phyloP scores from a whole-genome alignment of 2,797 vertebrate species.

The Gymnothorax javanicus region DNA sequence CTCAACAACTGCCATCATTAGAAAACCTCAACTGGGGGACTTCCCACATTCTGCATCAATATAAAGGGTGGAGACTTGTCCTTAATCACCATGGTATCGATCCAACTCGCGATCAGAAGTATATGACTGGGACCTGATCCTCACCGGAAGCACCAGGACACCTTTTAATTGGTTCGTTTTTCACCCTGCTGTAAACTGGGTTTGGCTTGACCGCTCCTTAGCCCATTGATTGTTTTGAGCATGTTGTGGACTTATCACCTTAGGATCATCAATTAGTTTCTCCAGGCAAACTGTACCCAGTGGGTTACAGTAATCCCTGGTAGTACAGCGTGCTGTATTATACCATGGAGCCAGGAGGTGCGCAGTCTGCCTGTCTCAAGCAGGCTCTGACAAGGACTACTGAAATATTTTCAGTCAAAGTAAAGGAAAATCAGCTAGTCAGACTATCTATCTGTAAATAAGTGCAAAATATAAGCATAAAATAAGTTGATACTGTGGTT shows the following conservation, averaged over 20 bases:
- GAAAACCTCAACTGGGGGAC: not conserved
- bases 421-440: not conserved
- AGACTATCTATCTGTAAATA: not conserved
- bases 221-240: not conserved
- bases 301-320: not conserved
- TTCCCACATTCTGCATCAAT: not conserved
- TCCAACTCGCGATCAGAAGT: not conserved
- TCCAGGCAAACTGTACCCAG: not conserved
- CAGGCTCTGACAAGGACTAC: not conserved
- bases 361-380: not conserved
- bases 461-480: not conserved
- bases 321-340: not conserved
- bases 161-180: conserved; percentile 14
- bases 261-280: not conserved
- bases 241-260: not conserved
- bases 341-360: not conserved
- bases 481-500: no score
- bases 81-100: conserved; percentile 1
- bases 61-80: conserved; percentile 5
- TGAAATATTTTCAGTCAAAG: not conserved
- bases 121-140: not conserved
- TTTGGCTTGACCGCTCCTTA: not conserved
- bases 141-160: conserved; percentile 12
- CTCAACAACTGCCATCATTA: not conserved
- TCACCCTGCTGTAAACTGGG: conserved; percentile 10